These are phyloP conservation scores for Trachelus troglodyta DNA, from an alignment of 2,888 invertebrate genomes.

Conservation along the genomic window DNA sequence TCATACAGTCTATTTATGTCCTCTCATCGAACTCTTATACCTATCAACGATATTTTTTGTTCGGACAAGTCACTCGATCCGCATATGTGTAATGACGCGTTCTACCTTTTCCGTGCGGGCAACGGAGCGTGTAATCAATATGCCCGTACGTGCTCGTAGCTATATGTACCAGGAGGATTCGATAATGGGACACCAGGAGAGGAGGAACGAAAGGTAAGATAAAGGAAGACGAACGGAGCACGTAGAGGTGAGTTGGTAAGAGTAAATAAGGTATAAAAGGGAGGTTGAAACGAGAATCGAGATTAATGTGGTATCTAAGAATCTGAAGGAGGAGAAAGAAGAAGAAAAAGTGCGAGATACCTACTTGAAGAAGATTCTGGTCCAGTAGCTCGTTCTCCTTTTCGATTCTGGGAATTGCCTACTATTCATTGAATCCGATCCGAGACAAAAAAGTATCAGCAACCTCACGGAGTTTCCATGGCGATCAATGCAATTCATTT, in stretches of 20 bases:
- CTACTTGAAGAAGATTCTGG: neutral
- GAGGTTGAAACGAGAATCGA: conserved; percentile 7
- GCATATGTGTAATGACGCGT: conserved; percentile 14
- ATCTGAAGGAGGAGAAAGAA: neutral
- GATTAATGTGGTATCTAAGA: conserved; percentile 15
- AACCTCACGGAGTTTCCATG: neutral
- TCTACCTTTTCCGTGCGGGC: conserved; percentile 17
- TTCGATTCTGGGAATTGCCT: neutral
- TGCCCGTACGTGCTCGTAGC: conserved; percentile 16
- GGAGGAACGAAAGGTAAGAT: neutral
- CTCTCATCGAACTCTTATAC: neutral
- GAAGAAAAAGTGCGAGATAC: neutral
- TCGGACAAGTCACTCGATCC: neutral
- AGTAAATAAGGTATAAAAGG: conserved; percentile 1
- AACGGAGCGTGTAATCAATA: conserved; percentile 38
- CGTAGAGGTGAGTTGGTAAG: neutral
- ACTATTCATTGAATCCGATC: neutral
- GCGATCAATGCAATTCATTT: neutral
- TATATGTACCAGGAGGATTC: neutral
- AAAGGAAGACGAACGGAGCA: neutral
- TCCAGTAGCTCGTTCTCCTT: neutral
- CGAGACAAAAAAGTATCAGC: neutral
- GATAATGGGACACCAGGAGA: neutral
- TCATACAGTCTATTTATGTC: neutral
- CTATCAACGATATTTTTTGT: neutral